These are phyloP conservation scores for Fulica atra DNA, from an alignment of 2,113 vertebrate species.

Conservation along the genomic window DNA sequence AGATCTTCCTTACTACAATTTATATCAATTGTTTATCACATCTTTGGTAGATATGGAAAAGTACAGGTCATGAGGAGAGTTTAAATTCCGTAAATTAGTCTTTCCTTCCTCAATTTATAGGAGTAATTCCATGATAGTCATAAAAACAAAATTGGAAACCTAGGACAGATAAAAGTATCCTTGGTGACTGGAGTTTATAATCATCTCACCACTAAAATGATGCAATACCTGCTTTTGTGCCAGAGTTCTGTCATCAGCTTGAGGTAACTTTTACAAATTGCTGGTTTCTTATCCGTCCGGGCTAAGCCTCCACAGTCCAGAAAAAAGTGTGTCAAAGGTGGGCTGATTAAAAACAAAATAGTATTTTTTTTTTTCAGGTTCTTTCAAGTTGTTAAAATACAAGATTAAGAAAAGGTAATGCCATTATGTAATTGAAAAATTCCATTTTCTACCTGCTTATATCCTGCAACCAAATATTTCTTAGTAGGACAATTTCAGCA, in stretches of 20 bases:
- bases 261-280: slow-evolving; percentile 98
- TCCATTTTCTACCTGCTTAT: background rate
- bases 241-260: slow-evolving; percentile 96
- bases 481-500: background rate
- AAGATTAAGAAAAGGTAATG: background rate
- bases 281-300: slow-evolving; percentile 96
- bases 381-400: background rate
- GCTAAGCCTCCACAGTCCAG: slow-evolving; percentile 93
- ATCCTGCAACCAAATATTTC: background rate
- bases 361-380: background rate
- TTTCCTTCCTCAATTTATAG: background rate
- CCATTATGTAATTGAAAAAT: background rate
- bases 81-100: background rate
- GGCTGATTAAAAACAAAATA: slow-evolving; percentile 73
- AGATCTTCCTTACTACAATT: background rate
- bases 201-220: background rate
- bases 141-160: background rate
- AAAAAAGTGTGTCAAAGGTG: slow-evolving; percentile 95
- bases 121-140: background rate
- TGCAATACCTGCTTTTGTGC: slow-evolving; percentile 93
- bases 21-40: background rate
- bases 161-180: background rate
- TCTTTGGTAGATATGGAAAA: background rate
- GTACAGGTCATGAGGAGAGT: background rate
- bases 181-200: background rate